Percentiles rank a stretch among this genome's conserved stretches.
These are phyloP conservation scores for Unio pictorum DNA, from an alignment of 2,888 invertebrate species.

Conservation along the genomic window DNA sequence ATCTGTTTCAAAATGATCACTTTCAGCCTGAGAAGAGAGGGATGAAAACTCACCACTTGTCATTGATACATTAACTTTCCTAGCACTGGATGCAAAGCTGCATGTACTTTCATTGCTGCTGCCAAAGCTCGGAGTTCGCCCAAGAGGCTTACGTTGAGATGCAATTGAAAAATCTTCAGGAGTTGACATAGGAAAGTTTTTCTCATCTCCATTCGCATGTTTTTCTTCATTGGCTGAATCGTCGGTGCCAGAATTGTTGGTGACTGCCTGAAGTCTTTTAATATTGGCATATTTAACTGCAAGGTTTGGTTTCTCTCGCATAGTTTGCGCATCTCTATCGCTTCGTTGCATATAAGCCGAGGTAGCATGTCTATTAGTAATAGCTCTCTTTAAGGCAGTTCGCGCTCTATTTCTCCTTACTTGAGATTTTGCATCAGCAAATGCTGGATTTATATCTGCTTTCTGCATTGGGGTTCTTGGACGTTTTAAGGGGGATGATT, in stretches of 20 bases:
- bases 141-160: neutral
- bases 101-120: slow-evolving; percentile 53
- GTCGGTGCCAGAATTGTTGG: neutral
- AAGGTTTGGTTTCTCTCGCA: slow-evolving; percentile 30
- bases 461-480: slow-evolving; percentile 35
- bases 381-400: slow-evolving; percentile 41
- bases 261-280: slow-evolving; percentile 29
- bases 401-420: slow-evolving; percentile 48
- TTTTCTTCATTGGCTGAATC: slow-evolving; percentile 6
- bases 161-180: slow-evolving; percentile 32
- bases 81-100: slow-evolving; percentile 36
- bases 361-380: slow-evolving; percentile 27
- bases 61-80: slow-evolving; percentile 41
- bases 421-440: slow-evolving; percentile 20
- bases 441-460: slow-evolving; percentile 32
- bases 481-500: slow-evolving; percentile 34
- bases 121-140: slow-evolving; percentile 36
- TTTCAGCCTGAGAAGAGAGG: slow-evolving; percentile 52
- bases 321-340: slow-evolving; percentile 13
- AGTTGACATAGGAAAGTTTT: slow-evolving; percentile 22
- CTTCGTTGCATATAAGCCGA: slow-evolving; percentile 3
- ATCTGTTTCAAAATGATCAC: slow-evolving; percentile 42
- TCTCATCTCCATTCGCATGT: slow-evolving; percentile 4
- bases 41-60: slow-evolving; percentile 58
- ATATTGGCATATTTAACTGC: slow-evolving; percentile 47